phyloP scores from a whole-genome alignment of 1,140 invertebrate genomes.

The Drosophila tropicalis region DNA sequence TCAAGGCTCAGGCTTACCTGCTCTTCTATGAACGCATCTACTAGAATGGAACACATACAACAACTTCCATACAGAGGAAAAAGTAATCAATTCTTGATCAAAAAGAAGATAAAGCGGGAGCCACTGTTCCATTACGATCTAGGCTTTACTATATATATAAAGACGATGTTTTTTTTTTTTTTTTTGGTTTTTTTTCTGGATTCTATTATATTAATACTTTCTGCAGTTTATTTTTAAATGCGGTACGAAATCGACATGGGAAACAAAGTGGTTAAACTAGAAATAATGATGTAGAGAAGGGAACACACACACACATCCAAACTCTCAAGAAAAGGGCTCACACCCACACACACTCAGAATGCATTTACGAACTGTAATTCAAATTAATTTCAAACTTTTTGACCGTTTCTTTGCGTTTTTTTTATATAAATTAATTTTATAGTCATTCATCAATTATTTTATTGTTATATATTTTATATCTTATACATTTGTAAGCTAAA shows the following conservation, averaged over 20 bases:
- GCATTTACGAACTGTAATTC: neutral
- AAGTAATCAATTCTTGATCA: neutral
- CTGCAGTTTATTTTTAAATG: slow-evolving; percentile 8
- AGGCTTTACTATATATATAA: slow-evolving; percentile 6
- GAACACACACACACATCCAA: neutral
- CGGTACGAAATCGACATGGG: neutral
- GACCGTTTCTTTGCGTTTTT: neutral
- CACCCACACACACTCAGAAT: neutral
- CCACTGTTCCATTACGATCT: neutral
- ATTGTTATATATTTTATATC: slow-evolving; percentile 2
- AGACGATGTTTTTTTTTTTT: slow-evolving; percentile 2
- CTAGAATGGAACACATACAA: slow-evolving; percentile 78
- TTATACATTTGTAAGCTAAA: slow-evolving; percentile 18
- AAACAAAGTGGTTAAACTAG: slow-evolving; percentile 1
- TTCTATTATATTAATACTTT: neutral
- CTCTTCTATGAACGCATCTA: slow-evolving; percentile 97
- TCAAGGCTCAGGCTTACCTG: slow-evolving; percentile 96
- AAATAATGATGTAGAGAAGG: neutral
- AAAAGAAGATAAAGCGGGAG: neutral
- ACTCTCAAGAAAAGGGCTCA: neutral
- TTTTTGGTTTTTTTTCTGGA: neutral
- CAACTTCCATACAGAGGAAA: neutral
- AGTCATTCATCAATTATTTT: slow-evolving; percentile 18
- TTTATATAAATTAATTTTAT: slow-evolving; percentile 3
- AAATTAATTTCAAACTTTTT: neutral